phyloP scores from a whole-genome alignment of 2,113 vertebrate genomes.

The Corvus hawaiiensis region DNA sequence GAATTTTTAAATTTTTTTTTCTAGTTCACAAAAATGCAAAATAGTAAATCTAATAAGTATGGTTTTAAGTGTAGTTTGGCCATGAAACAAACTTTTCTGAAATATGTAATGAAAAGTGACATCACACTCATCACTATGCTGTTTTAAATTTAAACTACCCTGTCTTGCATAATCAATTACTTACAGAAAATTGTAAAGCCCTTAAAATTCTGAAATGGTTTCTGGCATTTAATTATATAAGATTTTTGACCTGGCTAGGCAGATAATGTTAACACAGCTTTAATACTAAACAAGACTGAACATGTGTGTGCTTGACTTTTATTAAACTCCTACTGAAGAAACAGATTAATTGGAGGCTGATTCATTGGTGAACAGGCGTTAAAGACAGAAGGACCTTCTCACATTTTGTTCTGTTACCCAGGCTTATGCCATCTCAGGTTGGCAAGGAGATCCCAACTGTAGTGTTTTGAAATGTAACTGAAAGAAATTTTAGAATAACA shows the following conservation, averaged over 20 bases:
- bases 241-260: slow-evolving; percentile 83
- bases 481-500: slow-evolving; percentile 86
- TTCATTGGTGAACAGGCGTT: slow-evolving; percentile 82
- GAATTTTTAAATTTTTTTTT: not conserved
- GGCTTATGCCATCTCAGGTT: slow-evolving; percentile 87
- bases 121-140: slow-evolving; percentile 57
- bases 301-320: slow-evolving; percentile 86
- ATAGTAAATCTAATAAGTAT: slow-evolving; percentile 62
- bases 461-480: slow-evolving; percentile 86
- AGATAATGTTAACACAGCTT: slow-evolving; percentile 77
- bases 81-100: slow-evolving; percentile 67
- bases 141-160: slow-evolving; percentile 64
- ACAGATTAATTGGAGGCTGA: slow-evolving; percentile 92
- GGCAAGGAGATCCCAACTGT: slow-evolving; percentile 86
- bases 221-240: slow-evolving; percentile 76
- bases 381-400: slow-evolving; percentile 86
- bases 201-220: slow-evolving; percentile 71
- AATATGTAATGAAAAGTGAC: slow-evolving; percentile 67
- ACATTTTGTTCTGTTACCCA: slow-evolving; percentile 87
- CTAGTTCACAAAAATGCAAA: slow-evolving; percentile 68
- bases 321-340: slow-evolving; percentile 92
- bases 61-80: slow-evolving; percentile 63
- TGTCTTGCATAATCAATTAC: slow-evolving; percentile 72
- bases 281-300: slow-evolving; percentile 80
- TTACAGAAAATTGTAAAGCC: slow-evolving; percentile 67